A percentile compares a stretch with the other conserved stretches of the same genome.
Evolutionary conservation across 2,888 invertebrate genomes (phyloP).

Genomic region (Sminthurinus aureus): DNA sequence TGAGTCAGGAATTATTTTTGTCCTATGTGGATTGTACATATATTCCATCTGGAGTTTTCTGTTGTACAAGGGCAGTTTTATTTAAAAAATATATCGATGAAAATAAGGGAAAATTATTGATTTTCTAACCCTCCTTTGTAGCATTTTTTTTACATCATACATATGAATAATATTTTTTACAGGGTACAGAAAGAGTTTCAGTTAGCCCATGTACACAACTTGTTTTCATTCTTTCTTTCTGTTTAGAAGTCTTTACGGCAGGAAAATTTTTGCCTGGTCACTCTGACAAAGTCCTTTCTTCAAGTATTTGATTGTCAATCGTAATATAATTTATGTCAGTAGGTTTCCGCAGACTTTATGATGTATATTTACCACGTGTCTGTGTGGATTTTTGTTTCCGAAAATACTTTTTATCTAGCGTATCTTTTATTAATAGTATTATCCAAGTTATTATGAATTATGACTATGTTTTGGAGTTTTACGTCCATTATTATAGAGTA

Average conservation of each 20-base stretch:
- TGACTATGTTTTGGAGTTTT: background rate
- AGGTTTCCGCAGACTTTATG: background rate
- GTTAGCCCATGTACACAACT: background rate
- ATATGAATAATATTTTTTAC: background rate
- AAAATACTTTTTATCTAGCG: background rate
- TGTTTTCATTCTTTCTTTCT: background rate
- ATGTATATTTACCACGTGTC: background rate
- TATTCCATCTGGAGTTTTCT: too few species aligned
- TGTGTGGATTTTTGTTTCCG: background rate
- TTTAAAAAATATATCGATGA: too few species aligned
- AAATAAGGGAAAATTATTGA: background rate
- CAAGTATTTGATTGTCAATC: too few species aligned
- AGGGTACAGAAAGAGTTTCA: slow-evolving; percentile 2
- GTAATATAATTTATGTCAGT: background rate
- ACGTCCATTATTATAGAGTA: too few species aligned
- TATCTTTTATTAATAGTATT: too few species aligned
- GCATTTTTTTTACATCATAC: background rate
- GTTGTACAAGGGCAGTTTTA: too few species aligned
- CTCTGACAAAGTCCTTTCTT: slow-evolving; percentile 9
- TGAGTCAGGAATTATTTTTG: too few species aligned
- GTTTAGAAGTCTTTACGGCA: slow-evolving; percentile 3
- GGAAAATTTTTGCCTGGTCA: slow-evolving; percentile 28
- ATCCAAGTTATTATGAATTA: background rate
- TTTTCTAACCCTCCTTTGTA: background rate
- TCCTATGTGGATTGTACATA: too few species aligned